Conservation (phyloP, 2,797 vertebrate species). For the Distichodus sexfasciatus region DNA sequence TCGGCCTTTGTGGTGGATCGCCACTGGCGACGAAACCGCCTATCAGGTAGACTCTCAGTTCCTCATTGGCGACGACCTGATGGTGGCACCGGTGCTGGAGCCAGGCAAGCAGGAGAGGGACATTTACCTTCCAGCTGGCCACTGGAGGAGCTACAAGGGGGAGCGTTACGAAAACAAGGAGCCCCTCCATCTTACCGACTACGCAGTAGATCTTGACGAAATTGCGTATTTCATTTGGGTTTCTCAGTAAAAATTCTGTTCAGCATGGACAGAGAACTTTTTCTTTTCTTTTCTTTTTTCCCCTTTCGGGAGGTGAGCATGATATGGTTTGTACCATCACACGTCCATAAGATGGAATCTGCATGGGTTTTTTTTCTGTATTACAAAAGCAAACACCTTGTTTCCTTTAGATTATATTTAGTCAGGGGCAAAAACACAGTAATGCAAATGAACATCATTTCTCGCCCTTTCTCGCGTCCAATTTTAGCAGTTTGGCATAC, state of each 20-base stretch:
- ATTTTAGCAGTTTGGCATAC: slow-evolving; percentile 7
- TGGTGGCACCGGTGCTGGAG: slow-evolving; percentile 94
- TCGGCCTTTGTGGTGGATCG: slow-evolving; percentile 98
- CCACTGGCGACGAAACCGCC: slow-evolving; percentile 82
- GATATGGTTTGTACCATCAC: neutral
- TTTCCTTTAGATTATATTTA: neutral
- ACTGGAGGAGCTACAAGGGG: slow-evolving; percentile 93
- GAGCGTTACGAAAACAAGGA: slow-evolving; percentile 87
- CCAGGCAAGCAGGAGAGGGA: slow-evolving; percentile 91
- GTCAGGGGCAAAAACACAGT: neutral
- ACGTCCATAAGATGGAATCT: neutral
- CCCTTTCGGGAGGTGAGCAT: slow-evolving; percentile 20
- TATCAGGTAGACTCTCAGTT: slow-evolving; percentile 95
- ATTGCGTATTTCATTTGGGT: slow-evolving; percentile 91
- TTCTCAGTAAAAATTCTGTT: slow-evolving; percentile 48
- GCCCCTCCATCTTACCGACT: slow-evolving; percentile 86
- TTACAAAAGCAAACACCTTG: neutral
- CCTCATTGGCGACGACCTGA: slow-evolving; percentile 92
- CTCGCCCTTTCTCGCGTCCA: neutral
- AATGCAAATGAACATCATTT: neutral
- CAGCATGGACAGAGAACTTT: neutral
- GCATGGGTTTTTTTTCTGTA: neutral
- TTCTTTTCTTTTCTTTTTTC: neutral
- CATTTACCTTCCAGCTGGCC: slow-evolving; percentile 90
- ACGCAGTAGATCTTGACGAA: slow-evolving; percentile 88